A percentile compares a stretch with the other conserved stretches of the same genome.
These are phyloP conservation scores for Crenichthys baileyi DNA, from an alignment of 2,797 vertebrate genomes.

Conservation along the genomic window DNA sequence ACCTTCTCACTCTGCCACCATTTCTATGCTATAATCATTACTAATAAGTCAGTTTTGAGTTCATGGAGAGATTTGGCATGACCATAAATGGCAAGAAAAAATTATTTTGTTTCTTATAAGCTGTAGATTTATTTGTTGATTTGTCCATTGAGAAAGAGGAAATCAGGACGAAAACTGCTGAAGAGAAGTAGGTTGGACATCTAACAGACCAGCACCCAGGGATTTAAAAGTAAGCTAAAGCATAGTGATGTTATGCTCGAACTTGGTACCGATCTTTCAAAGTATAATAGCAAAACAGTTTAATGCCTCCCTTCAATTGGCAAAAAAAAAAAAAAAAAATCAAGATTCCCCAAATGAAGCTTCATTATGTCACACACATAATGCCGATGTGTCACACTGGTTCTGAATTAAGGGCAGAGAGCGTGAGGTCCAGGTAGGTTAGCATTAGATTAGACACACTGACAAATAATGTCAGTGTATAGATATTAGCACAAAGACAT, in stretches of 20 bases:
- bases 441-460: background rate
- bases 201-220: background rate
- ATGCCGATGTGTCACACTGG: no score
- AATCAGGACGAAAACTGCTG: background rate
- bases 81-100: background rate
- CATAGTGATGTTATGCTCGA: background rate
- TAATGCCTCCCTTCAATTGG: background rate
- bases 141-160: background rate
- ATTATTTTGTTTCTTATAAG: background rate
- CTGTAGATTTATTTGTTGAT: background rate
- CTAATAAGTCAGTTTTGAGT: background rate
- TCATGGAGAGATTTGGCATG: background rate
- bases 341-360: no score
- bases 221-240: background rate
- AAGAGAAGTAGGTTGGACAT: background rate
- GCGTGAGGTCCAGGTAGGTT: no score
- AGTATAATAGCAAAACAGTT: background rate
- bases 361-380: no score
- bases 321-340: no score
- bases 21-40: slow-evolving; percentile 33
- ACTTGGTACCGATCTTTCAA: background rate
- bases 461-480: background rate
- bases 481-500: background rate
- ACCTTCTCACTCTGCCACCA: slow-evolving; percentile 16
- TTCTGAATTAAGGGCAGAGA: no score